Percentiles rank a stretch among this genome's conserved stretches.
Conservation (phyloP, 2,888 invertebrate genomes). For the Synanthedon formicaeformis region DNA sequence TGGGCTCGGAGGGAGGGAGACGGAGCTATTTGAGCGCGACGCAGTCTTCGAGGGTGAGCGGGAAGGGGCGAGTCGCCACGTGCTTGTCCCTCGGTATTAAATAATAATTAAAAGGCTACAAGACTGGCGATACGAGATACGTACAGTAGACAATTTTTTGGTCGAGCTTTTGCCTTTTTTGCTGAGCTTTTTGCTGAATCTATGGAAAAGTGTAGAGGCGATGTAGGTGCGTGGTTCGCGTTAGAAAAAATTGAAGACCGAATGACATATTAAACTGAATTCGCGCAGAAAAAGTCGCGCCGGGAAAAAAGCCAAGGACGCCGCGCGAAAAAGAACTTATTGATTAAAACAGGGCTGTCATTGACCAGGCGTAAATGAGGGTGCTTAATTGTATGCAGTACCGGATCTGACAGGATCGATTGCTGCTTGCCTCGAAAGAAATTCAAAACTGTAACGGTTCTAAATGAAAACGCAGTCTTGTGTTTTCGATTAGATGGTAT, state of each 20-base stretch:
- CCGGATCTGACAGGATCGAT: slow-evolving; percentile 43
- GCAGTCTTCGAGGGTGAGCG: slow-evolving; percentile 22
- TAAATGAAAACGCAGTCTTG: no score
- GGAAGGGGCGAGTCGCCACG: slow-evolving; percentile 57
- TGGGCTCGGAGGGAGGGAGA: slow-evolving; percentile 59
- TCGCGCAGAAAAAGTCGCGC: slow-evolving; percentile 68
- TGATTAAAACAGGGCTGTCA: slow-evolving; percentile 69
- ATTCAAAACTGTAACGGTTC: not conserved
- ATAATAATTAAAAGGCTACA: slow-evolving; percentile 72
- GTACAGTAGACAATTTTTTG: slow-evolving; percentile 69
- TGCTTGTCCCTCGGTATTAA: slow-evolving; percentile 69
- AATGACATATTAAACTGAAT: slow-evolving; percentile 63
- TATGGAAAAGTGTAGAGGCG: slow-evolving; percentile 42
- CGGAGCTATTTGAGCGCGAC: slow-evolving; percentile 23
- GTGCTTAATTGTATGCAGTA: slow-evolving; percentile 66
- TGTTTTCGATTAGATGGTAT: no score
- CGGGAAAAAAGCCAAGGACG: slow-evolving; percentile 67
- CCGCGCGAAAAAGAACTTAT: slow-evolving; percentile 68
- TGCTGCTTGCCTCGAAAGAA: slow-evolving; percentile 18
- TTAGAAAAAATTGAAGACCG: slow-evolving; percentile 36
- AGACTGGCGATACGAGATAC: slow-evolving; percentile 58
- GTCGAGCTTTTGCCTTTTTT: slow-evolving; percentile 63
- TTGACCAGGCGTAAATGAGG: slow-evolving; percentile 70
- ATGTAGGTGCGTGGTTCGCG: slow-evolving; percentile 17
- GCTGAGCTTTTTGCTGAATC: slow-evolving; percentile 57